Base-by-base conservation (phyloP, 2,113 vertebrate genomes). In the Hyperoodon ampullatus region DNA sequence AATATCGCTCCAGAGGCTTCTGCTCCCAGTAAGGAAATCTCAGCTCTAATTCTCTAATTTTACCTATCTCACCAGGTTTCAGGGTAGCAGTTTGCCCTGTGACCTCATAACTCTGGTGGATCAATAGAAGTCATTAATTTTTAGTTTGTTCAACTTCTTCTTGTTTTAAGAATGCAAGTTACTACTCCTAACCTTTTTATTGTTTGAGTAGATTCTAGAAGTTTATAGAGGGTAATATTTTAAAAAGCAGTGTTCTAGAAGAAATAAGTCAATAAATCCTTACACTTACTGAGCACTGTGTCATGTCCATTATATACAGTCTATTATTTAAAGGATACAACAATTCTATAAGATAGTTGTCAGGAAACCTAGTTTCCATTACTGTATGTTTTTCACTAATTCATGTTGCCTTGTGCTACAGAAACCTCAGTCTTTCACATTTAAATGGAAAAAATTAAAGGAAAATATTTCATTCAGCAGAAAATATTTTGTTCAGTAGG, bases 401-500 rank as follows among this genome's bases (percentile, higher is more conserved):
- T 66, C n/a, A n/a, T 61, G 42, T 42, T 81, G n/a, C 47, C 14
- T 72, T 47, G 2, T 68, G 39, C 75, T 93, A 92, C 26, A 81
- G 58, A 96, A 96, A 74, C 16, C 3, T 53, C 61, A 80, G 78
- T 92, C 83, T 91, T 81, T 96, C 28, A 39, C 83, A 72, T 78
- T 96, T 96, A 98, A 97, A 92, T 44, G 21, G 21, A 86, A 87
- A 93, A 68, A 97, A 92, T 44, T 77, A 81, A 14, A 84, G 65
- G 39, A 88, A 91, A 95, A 90, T 87, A 89, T 96, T 81, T 87
- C 94, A 96, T 97, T 97, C 92, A 96, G 86, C 55, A 71, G 89
- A 96, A 97, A 96, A 82, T 61, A 96, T 21, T 85, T 93, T 97
- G 90, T 97, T 84, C 83, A 94, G 77, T 83, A 93, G 82, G 95